phyloP scores from a whole-genome alignment of 2,113 vertebrate genomes.

The Thamnophis sirtalis region DNA sequence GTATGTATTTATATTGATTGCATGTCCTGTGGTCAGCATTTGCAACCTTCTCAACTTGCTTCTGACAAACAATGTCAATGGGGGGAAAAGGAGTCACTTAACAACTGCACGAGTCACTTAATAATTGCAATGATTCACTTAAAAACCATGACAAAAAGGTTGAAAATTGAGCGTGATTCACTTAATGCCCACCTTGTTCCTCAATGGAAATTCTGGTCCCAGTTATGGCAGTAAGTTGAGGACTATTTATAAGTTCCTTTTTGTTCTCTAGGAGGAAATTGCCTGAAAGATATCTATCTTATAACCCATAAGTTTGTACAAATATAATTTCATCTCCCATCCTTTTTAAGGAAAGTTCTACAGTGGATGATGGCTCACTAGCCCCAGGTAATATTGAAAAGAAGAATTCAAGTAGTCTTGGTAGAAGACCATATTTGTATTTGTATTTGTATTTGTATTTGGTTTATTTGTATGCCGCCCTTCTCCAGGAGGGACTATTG shows the following conservation, averaged over 20 bases:
- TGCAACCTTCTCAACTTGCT: not conserved
- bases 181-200: not conserved
- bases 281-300: not conserved
- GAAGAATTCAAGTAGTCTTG: not conserved
- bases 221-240: not conserved
- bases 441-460: too few species aligned
- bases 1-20: too few species aligned
- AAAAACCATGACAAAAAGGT: not conserved
- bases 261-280: not conserved
- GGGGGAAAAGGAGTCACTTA: not conserved
- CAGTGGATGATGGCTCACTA: not conserved
- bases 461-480: too few species aligned
- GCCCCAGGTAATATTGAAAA: not conserved
- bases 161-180: not conserved
- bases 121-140: not conserved
- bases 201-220: not conserved
- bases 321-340: not conserved
- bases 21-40: not conserved
- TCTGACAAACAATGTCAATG: not conserved
- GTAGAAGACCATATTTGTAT: not conserved
- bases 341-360: not conserved
- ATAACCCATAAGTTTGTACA: not conserved
- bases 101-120: not conserved
- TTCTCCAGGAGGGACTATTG: too few species aligned
- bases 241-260: not conserved